Conservation (phyloP, 2,113 vertebrate genomes). For the Macrotus californicus region DNA sequence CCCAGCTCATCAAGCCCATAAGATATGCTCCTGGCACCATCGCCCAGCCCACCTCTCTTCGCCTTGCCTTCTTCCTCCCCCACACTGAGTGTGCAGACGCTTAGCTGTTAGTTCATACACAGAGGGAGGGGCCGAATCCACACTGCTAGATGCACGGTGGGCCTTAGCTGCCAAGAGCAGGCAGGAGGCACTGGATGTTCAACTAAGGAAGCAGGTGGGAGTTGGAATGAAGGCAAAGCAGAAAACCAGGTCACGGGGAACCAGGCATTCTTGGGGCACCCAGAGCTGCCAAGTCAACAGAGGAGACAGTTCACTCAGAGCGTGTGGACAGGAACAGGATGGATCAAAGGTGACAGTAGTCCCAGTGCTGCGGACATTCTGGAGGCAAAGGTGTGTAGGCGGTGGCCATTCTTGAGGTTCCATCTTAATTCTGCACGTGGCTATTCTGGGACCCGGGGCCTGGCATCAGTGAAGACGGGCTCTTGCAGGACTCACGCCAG, state of each 20-base stretch:
- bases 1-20: not conserved
- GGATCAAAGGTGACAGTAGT: not conserved
- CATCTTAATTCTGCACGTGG: not conserved
- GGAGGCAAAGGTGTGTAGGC: not conserved
- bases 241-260: not conserved
- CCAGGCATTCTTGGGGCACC: rapidly evolving
- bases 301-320: not conserved
- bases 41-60: not conserved
- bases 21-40: not conserved
- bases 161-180: not conserved
- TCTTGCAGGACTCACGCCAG: not conserved
- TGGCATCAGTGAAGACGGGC: not conserved
- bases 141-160: not conserved
- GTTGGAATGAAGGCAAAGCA: not conserved
- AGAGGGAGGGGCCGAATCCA: not conserved
- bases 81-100: not conserved
- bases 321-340: not conserved
- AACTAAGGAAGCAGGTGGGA: not conserved
- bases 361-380: not conserved
- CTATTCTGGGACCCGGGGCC: not conserved
- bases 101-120: not conserved
- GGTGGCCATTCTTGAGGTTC: not conserved
- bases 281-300: not conserved
- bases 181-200: not conserved
- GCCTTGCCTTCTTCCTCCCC: not conserved